Base-by-base conservation (phyloP, 2,888 invertebrate species). In the Leptodirus hochenwartii region DNA sequence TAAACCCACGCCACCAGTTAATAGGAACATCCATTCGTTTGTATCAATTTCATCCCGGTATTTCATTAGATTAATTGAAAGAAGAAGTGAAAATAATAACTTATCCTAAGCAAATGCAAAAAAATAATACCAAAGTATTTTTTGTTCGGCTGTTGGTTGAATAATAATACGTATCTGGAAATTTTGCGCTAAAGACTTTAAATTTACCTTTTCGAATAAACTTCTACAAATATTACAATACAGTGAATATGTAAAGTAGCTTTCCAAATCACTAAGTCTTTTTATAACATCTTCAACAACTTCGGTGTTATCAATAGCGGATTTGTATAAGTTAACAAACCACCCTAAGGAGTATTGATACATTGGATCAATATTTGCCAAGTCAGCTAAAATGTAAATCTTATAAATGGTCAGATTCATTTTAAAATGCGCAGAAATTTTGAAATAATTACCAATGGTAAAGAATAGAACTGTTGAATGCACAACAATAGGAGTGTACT, bases 291-390 rank as follows among this genome's bases (percentile, higher is more conserved):
- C 75, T 38, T 90, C 88, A n/a, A 72, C 71, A 43, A 73, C 74
- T 44, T 81, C 80, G 0, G 84, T 81, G 42, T 80, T 79, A 41
- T 88, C 85, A 34, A 93, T 91, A 12, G 85, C 72, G 26, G 72
- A 61, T 42, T 76, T 74, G 53, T 81, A 95, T 15, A 93, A 62
- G 41, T 80, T 78, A 45, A 93, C 82, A 53, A 90, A 93, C 93
- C 93, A 95, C 2, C 69, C 69, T 42, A 95, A 59, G 0, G 91
- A 91, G 53, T 91, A 95, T 51, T 93, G 91, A 55, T 95, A 95
- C 93, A 93, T 93, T 2, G 91, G 90, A 58, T 95, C 91, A 40
- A 95, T 85, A 46, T 81, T 76, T 4, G 87, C 79, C 46, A 95
- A 56, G 34, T 87, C 81, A 34, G 74, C 81, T 78, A 47, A 29